Evolutionary conservation across 2,888 invertebrate species (phyloP).

Genomic region (Zhuqinia jingwanae): DNA sequence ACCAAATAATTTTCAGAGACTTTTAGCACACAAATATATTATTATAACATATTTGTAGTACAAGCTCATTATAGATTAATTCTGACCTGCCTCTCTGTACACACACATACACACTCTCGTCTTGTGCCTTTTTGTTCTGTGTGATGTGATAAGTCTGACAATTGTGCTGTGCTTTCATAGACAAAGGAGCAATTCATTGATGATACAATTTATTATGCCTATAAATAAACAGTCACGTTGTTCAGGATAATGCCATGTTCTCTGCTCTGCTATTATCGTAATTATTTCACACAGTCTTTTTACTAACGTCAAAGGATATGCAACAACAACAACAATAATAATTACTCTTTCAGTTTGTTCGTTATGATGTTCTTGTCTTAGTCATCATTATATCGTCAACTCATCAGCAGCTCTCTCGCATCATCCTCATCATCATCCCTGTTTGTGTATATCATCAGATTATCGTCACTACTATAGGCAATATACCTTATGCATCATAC

Average conservation of each 20-base stretch:
- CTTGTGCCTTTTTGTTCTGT: too few species aligned
- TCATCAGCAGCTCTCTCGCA: conserved; percentile 24
- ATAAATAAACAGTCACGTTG: conserved; percentile 43
- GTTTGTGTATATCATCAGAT: neutral
- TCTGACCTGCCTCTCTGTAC: neutral
- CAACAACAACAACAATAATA: too few species aligned
- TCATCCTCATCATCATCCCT: neutral
- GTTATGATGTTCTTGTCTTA: neutral
- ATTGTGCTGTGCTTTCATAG: conserved; percentile 9
- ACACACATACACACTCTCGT: neutral
- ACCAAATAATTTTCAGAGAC: conserved; percentile 8
- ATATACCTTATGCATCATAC: too few species aligned
- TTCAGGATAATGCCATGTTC: conserved; percentile 25
- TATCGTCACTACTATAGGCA: neutral
- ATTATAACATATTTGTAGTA: too few species aligned
- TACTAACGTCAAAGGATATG: conserved; percentile 42
- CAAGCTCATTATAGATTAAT: neutral
- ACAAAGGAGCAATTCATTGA: conserved; percentile 50
- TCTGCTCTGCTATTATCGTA: conserved; percentile 48
- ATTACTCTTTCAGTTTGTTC: conserved; percentile 55
- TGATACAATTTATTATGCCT: conserved; percentile 52
- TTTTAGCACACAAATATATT: conserved; percentile 6
- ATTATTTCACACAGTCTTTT: conserved; percentile 55
- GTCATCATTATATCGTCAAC: neutral
- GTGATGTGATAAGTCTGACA: neutral